Evolutionary conservation across 2,888 invertebrate species (phyloP).

Genomic region (Dendrolimus pini): DNA sequence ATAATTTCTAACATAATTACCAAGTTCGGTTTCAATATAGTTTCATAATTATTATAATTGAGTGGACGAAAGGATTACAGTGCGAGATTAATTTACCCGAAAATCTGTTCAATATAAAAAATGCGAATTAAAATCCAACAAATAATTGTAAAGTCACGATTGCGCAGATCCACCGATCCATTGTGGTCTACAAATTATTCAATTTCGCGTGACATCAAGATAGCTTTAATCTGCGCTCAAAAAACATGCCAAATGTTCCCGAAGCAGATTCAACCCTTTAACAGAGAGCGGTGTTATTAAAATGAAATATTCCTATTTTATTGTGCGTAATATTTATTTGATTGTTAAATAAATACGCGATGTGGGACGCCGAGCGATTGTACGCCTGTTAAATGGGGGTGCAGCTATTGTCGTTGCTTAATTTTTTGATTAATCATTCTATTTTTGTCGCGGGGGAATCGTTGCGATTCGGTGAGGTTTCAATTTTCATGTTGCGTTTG

Average conservation of each 20-base stretch:
- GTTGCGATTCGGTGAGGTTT: conserved; percentile 53
- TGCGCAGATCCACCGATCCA: conserved; percentile 19
- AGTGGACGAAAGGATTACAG: conserved; percentile 1
- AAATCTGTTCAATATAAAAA: conserved; percentile 17
- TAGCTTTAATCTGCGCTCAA: conserved; percentile 57
- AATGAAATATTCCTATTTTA: conserved; percentile 76
- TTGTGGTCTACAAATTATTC: conserved; percentile 53
- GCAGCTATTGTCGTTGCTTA: conserved; percentile 66
- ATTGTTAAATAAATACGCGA: conserved; percentile 73
- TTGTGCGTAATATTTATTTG: conserved; percentile 75
- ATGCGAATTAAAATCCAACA: conserved; percentile 24
- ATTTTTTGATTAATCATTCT: conserved; percentile 76
- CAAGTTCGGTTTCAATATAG: no score
- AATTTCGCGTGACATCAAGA: conserved; percentile 71
- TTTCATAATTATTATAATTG: background rate
- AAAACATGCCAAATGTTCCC: conserved; percentile 41
- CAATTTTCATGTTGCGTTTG: conserved; percentile 29
- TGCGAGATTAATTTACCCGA: conserved; percentile 27
- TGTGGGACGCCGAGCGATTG: conserved; percentile 70
- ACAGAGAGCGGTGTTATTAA: conserved; percentile 60
- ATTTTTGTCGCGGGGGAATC: conserved; percentile 42
- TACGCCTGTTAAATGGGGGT: conserved; percentile 62
- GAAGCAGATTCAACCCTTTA: conserved; percentile 61
- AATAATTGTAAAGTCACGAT: conserved; percentile 32
- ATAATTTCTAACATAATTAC: no score